Conservation (phyloP, 2,888 invertebrate genomes). For the Erebia epiphron region DNA sequence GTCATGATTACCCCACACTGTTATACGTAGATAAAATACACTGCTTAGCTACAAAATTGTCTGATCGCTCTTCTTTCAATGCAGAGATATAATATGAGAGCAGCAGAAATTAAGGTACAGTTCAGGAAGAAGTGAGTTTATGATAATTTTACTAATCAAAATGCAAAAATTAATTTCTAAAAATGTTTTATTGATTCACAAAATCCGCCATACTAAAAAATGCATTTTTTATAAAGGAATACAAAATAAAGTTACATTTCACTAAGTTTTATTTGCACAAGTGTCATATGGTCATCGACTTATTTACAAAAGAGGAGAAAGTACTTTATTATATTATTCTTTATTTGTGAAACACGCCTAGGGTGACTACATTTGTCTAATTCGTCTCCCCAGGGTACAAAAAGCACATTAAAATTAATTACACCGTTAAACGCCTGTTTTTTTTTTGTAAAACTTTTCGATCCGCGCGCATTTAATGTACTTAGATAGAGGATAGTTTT, state of each 20-base stretch:
- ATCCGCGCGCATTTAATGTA: too few species aligned
- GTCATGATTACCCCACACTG: too few species aligned
- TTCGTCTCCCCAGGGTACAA: too few species aligned
- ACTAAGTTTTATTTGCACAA: background rate
- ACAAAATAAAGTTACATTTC: background rate
- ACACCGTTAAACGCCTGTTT: too few species aligned
- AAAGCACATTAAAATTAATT: too few species aligned
- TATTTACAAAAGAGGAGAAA: background rate
- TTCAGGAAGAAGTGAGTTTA: background rate
- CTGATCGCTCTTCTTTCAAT: conserved; percentile 31
- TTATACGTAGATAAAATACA: too few species aligned
- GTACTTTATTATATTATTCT: too few species aligned
- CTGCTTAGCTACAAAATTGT: background rate
- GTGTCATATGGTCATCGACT: background rate
- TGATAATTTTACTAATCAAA: background rate
- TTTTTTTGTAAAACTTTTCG: too few species aligned
- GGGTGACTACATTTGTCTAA: too few species aligned
- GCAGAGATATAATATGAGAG: conserved; percentile 46
- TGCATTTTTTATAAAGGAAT: background rate
- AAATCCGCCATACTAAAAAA: background rate
- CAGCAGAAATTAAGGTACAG: conserved; percentile 30
- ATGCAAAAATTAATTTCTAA: background rate
- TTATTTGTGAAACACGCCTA: too few species aligned
- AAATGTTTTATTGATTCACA: background rate
- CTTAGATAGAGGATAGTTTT: too few species aligned